phyloP scores from a whole-genome alignment of 2,797 vertebrate genomes.

The Gymnocypris eckloni region DNA sequence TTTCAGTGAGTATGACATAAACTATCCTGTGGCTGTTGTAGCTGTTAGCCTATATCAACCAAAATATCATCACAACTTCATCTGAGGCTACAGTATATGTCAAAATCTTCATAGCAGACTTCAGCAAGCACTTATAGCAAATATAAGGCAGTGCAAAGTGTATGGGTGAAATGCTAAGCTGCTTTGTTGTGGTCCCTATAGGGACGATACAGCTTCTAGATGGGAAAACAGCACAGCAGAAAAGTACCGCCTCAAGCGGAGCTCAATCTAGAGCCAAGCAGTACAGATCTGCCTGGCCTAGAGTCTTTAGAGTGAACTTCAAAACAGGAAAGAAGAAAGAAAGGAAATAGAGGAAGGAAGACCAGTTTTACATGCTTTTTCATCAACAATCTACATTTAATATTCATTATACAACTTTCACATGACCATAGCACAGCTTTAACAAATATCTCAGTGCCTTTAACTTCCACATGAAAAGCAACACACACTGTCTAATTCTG shows the following conservation, averaged over 20 bases:
- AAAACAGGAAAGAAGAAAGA: conserved; percentile 18
- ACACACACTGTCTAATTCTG: background rate
- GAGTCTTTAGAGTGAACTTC: conserved; percentile 1
- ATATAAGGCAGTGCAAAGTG: background rate
- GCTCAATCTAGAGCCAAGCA: conserved; percentile 11
- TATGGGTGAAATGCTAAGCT: background rate
- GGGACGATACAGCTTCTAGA: background rate
- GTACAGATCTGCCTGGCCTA: conserved; percentile 5
- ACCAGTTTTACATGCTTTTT: background rate
- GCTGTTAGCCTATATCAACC: background rate
- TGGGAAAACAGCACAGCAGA: conserved; percentile 16
- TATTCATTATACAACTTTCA: conserved; percentile 2
- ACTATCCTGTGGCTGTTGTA: background rate
- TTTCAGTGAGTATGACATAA: conserved; percentile 12
- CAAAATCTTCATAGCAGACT: background rate
- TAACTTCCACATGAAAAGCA: background rate
- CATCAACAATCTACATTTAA: background rate
- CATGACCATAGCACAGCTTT: background rate
- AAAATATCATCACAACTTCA: background rate
- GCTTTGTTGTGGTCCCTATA: background rate
- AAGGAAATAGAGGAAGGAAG: background rate
- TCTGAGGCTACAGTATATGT: background rate
- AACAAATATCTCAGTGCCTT: background rate
- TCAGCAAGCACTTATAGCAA: conserved; percentile 1
- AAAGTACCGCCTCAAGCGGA: conserved; percentile 6